phyloP scores from a whole-genome alignment of 1,140 invertebrate species.

The Drosophila punjabiensis region DNA sequence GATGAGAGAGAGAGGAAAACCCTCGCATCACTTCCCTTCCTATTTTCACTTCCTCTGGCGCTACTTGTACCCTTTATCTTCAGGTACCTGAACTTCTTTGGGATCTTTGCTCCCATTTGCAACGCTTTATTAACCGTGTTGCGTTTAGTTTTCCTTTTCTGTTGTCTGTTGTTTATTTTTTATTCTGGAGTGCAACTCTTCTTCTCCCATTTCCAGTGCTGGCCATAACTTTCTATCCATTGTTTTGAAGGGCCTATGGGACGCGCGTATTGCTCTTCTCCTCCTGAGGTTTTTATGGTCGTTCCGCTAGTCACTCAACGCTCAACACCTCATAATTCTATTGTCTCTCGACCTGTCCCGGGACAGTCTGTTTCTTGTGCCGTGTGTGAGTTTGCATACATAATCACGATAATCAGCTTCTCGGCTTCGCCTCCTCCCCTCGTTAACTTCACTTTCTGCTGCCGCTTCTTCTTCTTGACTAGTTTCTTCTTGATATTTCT shows the following conservation, averaged over 20 bases:
- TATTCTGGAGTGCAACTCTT: conserved; percentile 38
- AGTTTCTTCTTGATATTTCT: conserved; percentile 27
- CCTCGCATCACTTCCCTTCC: conserved; percentile 42
- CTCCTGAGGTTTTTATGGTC: conserved; percentile 44
- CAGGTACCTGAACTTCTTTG: conserved; percentile 31
- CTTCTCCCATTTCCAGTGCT: conserved; percentile 36
- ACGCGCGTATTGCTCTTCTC: conserved; percentile 6
- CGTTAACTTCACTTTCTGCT: conserved; percentile 79
- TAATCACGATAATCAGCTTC: conserved; percentile 77
- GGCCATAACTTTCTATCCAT: conserved; percentile 76
- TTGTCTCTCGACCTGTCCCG: conserved; percentile 72
- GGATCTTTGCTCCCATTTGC: conserved; percentile 46
- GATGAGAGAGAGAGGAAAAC: conserved; percentile 33
- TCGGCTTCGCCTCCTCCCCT: conserved; percentile 52
- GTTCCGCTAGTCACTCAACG: conserved; percentile 76
- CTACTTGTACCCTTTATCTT: conserved; percentile 12
- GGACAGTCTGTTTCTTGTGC: conserved; percentile 13
- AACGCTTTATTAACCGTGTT: conserved; percentile 66
- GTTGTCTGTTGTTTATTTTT: conserved; percentile 16
- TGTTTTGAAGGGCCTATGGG: conserved; percentile 41
- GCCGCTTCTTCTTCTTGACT: conserved; percentile 28
- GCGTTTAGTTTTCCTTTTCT: conserved; percentile 50
- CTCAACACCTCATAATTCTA: conserved; percentile 83
- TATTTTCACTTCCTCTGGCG: conserved; percentile 13
- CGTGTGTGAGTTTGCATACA: conserved; percentile 71